Evolutionary conservation across 1,140 invertebrate species (phyloP).

Genomic region (Heliconius hewitsoni): DNA sequence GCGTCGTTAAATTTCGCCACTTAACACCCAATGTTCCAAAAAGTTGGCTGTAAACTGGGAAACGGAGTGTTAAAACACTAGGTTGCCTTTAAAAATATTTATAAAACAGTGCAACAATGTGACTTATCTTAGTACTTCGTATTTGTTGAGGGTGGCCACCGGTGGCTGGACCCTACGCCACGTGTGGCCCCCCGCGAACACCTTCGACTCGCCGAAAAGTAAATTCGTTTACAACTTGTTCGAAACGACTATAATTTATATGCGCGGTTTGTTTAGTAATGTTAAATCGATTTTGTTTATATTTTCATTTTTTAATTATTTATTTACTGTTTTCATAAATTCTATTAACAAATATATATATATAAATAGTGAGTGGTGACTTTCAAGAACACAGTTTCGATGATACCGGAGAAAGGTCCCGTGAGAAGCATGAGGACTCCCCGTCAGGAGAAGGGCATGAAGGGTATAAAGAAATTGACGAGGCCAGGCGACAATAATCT

Average conservation of each 20-base stretch:
- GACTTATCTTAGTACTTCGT: neutral
- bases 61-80: no score
- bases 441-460: no score
- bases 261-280: neutral
- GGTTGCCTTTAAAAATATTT: neutral
- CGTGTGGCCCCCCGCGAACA: slow-evolving; percentile 18
- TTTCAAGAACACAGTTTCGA: no score
- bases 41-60: no score
- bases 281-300: neutral
- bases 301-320: neutral
- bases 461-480: no score
- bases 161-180: slow-evolving; percentile 9
- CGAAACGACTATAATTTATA: neutral
- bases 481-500: no score
- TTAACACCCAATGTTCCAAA: no score
- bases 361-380: no score
- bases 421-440: no score
- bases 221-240: slow-evolving; percentile 7
- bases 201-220: slow-evolving; percentile 18
- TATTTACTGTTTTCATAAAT: neutral
- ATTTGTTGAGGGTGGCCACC: neutral
- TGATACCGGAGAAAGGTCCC: no score
- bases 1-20: no score
- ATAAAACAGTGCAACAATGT: neutral
- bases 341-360: no score